Base-by-base conservation (phyloP, 2,113 vertebrate genomes). In the Pogonocichla stellata region DNA sequence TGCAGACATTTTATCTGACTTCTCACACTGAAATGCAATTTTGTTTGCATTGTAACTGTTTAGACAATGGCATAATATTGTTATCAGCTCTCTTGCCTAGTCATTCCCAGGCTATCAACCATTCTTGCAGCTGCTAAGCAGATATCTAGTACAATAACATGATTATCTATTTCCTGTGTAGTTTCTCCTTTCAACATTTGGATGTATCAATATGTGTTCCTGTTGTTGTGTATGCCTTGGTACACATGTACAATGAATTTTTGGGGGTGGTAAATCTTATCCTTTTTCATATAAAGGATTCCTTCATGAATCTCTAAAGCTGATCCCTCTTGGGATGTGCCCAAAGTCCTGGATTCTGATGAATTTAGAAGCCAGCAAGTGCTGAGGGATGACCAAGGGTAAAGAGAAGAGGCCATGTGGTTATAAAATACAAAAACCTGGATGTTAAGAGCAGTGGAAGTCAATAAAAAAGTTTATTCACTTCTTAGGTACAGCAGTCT, bases 221-320 rank as follows among this genome's bases (percentile, higher is more conserved):
- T n/a, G 10, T 12, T 78, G 9, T 5, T 75, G 13, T 38, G 18
- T 34, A 22, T 54, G 18, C 14, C 12, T 66, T 33, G 13, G 36
- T 40, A 48, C 11, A 5, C 8, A 43, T 4, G 6, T 23, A 29
- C 16, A 43, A 7, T 22, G 8, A 36, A 20, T 61, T 69, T 80
- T 71, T 1, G 2, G 0, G 3, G 12, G 14, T 19, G 6, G 3
- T 45, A 34, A 51, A 0, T 54, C 14, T 78, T 78, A 18, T 4
- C 5, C 5, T 31, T 69, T 86, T 51, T 20, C 12, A 4, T 26
- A 12, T 2, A 25, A 48, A 36, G 19, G 19, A 45, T 15, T 50
- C 19, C 19, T 6, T 78, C 12, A 50, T 78, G 38, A 65, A 69
- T 33, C 2, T 54, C 31, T 74, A 38, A 69, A 42, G 28, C 23